A percentile compares a stretch with the other conserved stretches of the same genome.
These are phyloP conservation scores for Mobula hypostoma DNA, from an alignment of 2,113 vertebrate genomes.

Conservation along the genomic window DNA sequence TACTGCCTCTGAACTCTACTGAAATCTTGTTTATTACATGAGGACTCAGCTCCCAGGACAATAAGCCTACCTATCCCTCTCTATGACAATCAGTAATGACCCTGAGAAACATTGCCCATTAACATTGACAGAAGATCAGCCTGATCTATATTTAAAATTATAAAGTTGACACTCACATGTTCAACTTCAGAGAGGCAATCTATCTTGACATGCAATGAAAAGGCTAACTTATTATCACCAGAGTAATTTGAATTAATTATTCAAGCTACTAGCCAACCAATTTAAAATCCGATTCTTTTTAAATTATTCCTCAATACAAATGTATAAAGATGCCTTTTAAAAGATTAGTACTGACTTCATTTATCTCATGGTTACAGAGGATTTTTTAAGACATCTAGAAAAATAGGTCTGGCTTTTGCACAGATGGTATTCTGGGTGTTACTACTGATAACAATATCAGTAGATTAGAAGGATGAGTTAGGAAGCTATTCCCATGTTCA, in stretches of 20 bases:
- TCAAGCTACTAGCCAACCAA: constrained; percentile 21
- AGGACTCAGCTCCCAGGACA: not conserved
- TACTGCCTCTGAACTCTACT: not conserved
- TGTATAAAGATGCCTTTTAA: not conserved
- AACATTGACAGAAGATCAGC: not conserved
- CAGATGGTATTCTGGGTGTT: not conserved
- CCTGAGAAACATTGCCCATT: constrained; percentile 16
- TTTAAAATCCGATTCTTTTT: not conserved
- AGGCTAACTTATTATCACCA: not conserved
- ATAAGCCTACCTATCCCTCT: not conserved
- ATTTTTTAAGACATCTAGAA: not conserved
- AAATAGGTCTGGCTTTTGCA: not conserved
- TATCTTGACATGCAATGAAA: constrained; percentile 2
- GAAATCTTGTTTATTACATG: not conserved
- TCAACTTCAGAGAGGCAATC: constrained; percentile 30
- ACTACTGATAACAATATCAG: not conserved
- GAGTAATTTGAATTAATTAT: constrained; percentile 36
- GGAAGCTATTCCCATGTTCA: not conserved
- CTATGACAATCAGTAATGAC: constrained; percentile 25
- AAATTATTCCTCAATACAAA: constrained; percentile 21
- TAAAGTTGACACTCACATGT: not conserved
- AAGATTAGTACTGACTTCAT: not conserved
- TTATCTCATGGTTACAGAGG: not conserved
- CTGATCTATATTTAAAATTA: constrained; percentile 15
- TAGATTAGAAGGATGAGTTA: not conserved